A percentile compares a stretch with the other conserved stretches of the same genome.
These are phyloP conservation scores for Ridgeia piscesae DNA, from an alignment of 1,140 invertebrate genomes.

Conservation along the genomic window DNA sequence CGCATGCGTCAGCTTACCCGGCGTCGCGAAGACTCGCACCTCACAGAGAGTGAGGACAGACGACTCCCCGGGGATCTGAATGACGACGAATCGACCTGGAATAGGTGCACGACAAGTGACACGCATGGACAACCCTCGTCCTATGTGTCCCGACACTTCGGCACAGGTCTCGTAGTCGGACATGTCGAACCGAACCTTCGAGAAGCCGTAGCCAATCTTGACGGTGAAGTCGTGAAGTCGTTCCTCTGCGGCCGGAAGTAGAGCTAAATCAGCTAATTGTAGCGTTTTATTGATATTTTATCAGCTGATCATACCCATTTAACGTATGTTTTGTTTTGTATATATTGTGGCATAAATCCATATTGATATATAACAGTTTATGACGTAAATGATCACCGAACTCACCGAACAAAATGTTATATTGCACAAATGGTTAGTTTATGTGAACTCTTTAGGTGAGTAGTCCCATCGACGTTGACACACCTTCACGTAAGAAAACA, in stretches of 20 bases:
- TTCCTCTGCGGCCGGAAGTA: not conserved
- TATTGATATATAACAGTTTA: too few species aligned
- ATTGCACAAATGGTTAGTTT: too few species aligned
- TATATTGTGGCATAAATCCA: too few species aligned
- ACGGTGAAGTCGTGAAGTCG: conserved; percentile 12
- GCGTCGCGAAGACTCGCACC: conserved; percentile 6
- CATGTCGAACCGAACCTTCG: not conserved
- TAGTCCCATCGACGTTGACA: too few species aligned
- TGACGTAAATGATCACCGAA: too few species aligned
- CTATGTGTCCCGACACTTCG: not conserved
- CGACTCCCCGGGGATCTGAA: not conserved
- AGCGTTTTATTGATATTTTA: too few species aligned
- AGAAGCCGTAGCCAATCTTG: not conserved
- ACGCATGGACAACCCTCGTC: not conserved
- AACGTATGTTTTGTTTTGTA: too few species aligned
- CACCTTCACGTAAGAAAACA: too few species aligned
- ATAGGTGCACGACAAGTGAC: not conserved
- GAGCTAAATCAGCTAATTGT: not conserved
- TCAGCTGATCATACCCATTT: too few species aligned
- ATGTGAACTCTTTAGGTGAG: too few species aligned
- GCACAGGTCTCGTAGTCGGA: not conserved
- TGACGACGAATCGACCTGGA: conserved; percentile 6
- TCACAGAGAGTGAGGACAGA: conserved; percentile 3
- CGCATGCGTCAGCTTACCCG: not conserved
- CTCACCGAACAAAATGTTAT: too few species aligned